Evolutionary conservation across 2,113 vertebrate genomes (phyloP).

Genomic region (Stictonetta naevosa): DNA sequence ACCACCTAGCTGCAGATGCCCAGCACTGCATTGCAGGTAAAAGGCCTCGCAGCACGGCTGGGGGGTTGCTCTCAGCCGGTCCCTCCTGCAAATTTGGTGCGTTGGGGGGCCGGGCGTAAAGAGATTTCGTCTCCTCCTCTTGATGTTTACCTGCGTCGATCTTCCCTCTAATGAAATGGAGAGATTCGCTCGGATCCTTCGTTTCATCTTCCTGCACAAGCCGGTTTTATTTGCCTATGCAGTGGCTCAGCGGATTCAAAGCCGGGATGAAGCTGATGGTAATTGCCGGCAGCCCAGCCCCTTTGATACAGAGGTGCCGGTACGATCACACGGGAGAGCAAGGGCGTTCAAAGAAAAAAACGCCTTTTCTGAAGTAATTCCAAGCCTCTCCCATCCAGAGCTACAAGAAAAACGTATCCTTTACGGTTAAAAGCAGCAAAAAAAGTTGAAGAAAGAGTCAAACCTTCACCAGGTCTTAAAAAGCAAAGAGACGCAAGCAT

Average conservation of each 20-base stretch:
- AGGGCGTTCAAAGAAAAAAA: slow-evolving; percentile 1
- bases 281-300: neutral
- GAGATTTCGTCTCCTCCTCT: neutral
- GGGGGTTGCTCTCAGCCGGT: slow-evolving; percentile 30
- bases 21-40: slow-evolving; percentile 93
- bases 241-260: slow-evolving; percentile 1
- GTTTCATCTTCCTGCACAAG: slow-evolving; percentile 29
- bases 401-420: neutral
- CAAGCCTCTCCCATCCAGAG: neutral
- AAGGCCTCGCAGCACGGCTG: slow-evolving; percentile 56
- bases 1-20: slow-evolving; percentile 80
- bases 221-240: slow-evolving; percentile 65
- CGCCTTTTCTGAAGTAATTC: slow-evolving; percentile 11
- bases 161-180: slow-evolving; percentile 9
- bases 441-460: neutral
- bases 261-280: neutral
- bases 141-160: neutral
- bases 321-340: neutral
- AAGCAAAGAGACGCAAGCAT: neutral
- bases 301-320: slow-evolving; percentile 7
- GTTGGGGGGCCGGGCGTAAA: neutral
- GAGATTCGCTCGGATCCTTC: neutral
- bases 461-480: neutral
- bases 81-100: slow-evolving; percentile 45
- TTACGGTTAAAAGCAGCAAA: neutral